These are phyloP conservation scores for Villa cingulata DNA, from an alignment of 2,888 invertebrate species.

Conservation along the genomic window DNA sequence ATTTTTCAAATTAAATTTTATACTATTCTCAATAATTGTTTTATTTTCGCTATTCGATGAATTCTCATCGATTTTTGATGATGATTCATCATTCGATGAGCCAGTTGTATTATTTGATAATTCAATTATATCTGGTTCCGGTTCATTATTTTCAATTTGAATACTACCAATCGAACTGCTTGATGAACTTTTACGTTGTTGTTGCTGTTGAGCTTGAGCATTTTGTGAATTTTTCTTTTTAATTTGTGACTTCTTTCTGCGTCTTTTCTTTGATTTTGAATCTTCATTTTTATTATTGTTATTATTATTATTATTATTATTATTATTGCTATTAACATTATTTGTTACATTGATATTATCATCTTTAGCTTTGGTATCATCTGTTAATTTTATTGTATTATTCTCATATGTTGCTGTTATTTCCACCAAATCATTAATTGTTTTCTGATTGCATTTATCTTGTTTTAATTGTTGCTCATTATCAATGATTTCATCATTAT, in stretches of 20 bases:
- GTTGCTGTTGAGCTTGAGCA: too few species aligned
- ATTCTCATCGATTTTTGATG: constrained; percentile 24
- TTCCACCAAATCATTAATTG: too few species aligned
- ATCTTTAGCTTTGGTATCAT: constrained; percentile 38
- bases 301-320: neutral
- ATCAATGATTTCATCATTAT: neutral
- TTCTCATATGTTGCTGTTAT: neutral
- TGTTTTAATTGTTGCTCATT: neutral
- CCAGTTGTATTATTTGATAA: constrained; percentile 25
- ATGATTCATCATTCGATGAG: constrained; percentile 28
- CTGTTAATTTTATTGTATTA: constrained; percentile 37
- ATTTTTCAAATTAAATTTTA: neutral
- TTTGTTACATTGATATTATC: too few species aligned
- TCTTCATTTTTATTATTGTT: constrained; percentile 40
- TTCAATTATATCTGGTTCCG: constrained; percentile 22
- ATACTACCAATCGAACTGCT: constrained; percentile 32
- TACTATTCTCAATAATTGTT: neutral
- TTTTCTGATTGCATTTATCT: neutral
- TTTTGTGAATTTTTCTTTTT: constrained; percentile 67
- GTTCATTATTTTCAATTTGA: constrained; percentile 13
- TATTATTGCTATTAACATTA: too few species aligned
- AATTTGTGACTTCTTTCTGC: constrained; percentile 63
- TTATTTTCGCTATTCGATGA: neutral
- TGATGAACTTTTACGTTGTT: constrained; percentile 52
- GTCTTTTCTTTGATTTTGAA: constrained; percentile 50